Base-by-base conservation (phyloP, 1,140 invertebrate species). In the Apis dorsata region DNA sequence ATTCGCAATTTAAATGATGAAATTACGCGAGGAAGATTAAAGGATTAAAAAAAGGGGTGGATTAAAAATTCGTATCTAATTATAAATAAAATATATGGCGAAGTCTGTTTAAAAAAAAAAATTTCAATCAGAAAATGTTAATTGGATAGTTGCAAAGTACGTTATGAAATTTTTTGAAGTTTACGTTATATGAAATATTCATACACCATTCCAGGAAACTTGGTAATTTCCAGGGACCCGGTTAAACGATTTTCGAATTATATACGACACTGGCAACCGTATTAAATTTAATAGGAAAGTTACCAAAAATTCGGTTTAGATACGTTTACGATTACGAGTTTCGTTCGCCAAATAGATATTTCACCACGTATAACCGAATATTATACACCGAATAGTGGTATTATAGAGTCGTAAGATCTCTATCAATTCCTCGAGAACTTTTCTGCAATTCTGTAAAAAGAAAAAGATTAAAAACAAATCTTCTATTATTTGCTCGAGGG, bases 131-230 rank as follows among this genome's bases (percentile, higher is more conserved):
- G 34, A 44, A 44, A 44, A 5, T 44, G 5, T 44, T 44, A 44
- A 44, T 34, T 2, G 34, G 34, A 34, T 34, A 34, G 34, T 34
- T 34, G 34, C 34, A 34, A 34, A 3, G 34, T 34, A 34, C 34
- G 34, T 34, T 4, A 7, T 28, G 17, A 17, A 63, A 28, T 63
- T 70, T 70, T 34, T 15, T 51, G 3, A n/a, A 70, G 21, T 21
- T 69, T 24, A 53, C 53, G 1, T 68, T 79, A 51, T 79, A 66
- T 51, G 17, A 81, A 57, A 80, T 51, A 72, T 71, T 62, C 49
- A 63, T 53, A n/a, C 21, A 7, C 73, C 34, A 51, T 15, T 62
- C 4, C 9, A 15, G 17, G 2, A 15, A 17, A 9, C 28, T 62
- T 28, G 44, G 34, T 44, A 44, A 44, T 73, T n/a, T 15, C 59